Evolutionary conservation across 2,888 invertebrate genomes (phyloP), one percentile per base, ranked within the genome.

Genomic region (Callyntrura sp.): DNA sequence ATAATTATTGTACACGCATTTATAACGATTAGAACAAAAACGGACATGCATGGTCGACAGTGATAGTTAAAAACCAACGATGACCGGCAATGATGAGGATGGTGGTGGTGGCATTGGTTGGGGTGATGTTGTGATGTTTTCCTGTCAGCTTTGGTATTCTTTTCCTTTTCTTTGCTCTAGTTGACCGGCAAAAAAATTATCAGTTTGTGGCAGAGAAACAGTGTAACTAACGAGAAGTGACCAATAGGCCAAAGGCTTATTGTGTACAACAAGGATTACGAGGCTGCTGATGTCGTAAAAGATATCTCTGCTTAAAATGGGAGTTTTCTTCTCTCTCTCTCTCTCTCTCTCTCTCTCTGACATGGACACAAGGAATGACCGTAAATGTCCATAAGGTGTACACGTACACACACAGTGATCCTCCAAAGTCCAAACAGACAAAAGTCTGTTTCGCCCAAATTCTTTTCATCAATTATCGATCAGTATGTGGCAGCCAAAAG

Each of bases 401-500:
- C 11, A 55, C n/a, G n/a, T 79, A 51, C 20, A 14, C n/a, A 78
- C 57, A 57, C 5, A 28, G n/a, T 57, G 68, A 78, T 79, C 84
- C 78, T 78, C 23, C 68, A 84, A 84, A 79, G 78, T 78, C 23
- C 68, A 84, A 84, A 79, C 81, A 68, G 90, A 90, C 85, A 73
- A 86, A 73, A 82, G 23, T 85, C n/a, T 65, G 90, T 86, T 90
- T 90, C 90, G 90, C 86, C 90, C 90, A 90, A 86, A 85, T 86
- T 90, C 90, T 73, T 86, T 90, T 82, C 85, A 86, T 90, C 90
- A 90, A 86, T 86, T 90, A 86, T 86, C 83, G 87, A 90, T 87
- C 85, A 89, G 89, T 89, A 89, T 89, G 89, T 85, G 89, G 89
- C 81, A 88, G 73, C 20, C 35, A 4, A 35, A 35, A 78, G 51